Percentiles rank a stretch among this genome's conserved stretches.
Evolutionary conservation across 1,140 invertebrate genomes (phyloP).

Genomic region (Drosophila prosaltans): DNA sequence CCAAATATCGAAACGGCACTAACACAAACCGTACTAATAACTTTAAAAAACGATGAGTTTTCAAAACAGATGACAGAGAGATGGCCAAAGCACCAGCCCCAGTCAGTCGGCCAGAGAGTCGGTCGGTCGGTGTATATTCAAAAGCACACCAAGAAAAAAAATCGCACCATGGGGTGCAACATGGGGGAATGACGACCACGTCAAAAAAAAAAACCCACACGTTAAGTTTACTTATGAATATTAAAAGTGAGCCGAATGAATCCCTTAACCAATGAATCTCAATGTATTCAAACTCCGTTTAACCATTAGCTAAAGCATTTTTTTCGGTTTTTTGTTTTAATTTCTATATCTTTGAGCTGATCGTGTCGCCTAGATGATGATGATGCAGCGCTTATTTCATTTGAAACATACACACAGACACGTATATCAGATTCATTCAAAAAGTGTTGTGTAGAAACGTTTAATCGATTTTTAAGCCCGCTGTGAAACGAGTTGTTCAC

Average conservation of each 20-base stretch:
- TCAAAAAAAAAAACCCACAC: conserved; percentile 62
- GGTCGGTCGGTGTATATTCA: conserved; percentile 68
- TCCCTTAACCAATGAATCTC: conserved; percentile 29
- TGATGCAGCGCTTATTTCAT: conserved; percentile 16
- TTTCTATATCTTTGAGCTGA: conserved; percentile 49
- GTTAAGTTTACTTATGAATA: conserved; percentile 49
- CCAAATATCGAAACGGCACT: conserved; percentile 42
- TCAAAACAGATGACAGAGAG: conserved; percentile 52
- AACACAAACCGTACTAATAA: conserved; percentile 53
- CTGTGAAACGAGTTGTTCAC: conserved; percentile 58
- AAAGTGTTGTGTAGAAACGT: conserved; percentile 52
- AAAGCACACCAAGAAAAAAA: conserved; percentile 65
- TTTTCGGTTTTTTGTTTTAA: conserved; percentile 39
- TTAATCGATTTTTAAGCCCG: conserved; percentile 78
- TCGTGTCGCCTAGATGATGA: conserved; percentile 61
- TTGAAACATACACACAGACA: conserved; percentile 11
- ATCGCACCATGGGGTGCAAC: conserved; percentile 66
- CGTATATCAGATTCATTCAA: conserved; percentile 64
- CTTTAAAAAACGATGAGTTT: conserved; percentile 78
- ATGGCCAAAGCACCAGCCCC: conserved; percentile 18
- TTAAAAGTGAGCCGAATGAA: conserved; percentile 4
- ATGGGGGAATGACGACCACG: conserved; percentile 48
- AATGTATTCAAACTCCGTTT: conserved; percentile 26
- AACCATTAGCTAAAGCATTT: conserved; percentile 55
- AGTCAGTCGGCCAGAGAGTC: background rate